Conservation (phyloP, 2,113 vertebrate genomes). For the Saccopteryx leptura region DNA sequence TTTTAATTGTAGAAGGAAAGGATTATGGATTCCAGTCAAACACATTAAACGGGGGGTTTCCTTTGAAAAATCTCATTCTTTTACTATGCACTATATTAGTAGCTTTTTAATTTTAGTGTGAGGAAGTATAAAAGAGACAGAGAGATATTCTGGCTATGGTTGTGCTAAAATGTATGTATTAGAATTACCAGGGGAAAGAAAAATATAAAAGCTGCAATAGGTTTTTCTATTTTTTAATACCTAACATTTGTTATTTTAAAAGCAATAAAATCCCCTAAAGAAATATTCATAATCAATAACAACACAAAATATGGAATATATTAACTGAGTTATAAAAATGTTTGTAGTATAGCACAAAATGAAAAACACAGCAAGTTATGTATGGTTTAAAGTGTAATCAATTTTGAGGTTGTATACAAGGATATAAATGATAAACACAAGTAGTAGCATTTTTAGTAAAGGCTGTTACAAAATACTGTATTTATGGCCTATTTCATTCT, state of each 20-base stretch:
- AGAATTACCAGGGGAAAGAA: conserved; percentile 82
- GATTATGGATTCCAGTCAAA: conserved; percentile 83
- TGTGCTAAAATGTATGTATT: conserved; percentile 78
- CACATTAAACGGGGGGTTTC: conserved; percentile 82
- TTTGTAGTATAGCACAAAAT: conserved; percentile 88
- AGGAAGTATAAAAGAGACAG: conserved; percentile 78
- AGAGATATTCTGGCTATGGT: conserved; percentile 75
- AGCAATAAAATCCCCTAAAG: conserved; percentile 89
- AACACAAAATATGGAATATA: conserved; percentile 90
- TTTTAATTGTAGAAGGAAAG: conserved; percentile 84
- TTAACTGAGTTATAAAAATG: conserved; percentile 91
- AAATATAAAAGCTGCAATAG: conserved; percentile 82
- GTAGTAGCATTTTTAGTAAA: conserved; percentile 90
- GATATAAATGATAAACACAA: conserved; percentile 91
- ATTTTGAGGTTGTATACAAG: conserved; percentile 88
- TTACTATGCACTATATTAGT: conserved; percentile 72
- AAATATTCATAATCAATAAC: conserved; percentile 92
- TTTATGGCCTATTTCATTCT: conserved; percentile 89
- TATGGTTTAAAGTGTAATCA: conserved; percentile 91
- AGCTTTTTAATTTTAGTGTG: conserved; percentile 81
- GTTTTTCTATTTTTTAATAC: conserved; percentile 83
- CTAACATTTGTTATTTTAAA: conserved; percentile 89
- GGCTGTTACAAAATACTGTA: conserved; percentile 87
- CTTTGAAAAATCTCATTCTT: conserved; percentile 74
- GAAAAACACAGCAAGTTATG: conserved; percentile 89